Conservation (phyloP, 2,888 invertebrate genomes). For the Sinohyriopsis cumingii region DNA sequence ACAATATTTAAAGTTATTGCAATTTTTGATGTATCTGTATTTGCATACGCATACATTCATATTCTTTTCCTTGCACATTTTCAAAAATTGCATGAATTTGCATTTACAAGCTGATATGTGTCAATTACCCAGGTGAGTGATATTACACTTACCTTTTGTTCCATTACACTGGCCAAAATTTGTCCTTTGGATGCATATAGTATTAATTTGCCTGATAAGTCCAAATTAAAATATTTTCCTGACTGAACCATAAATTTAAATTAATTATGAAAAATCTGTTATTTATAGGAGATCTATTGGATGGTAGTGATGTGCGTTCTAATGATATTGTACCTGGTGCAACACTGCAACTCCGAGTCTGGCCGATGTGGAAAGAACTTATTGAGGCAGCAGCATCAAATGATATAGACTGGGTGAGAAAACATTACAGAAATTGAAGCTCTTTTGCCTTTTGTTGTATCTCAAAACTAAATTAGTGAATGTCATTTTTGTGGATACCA, state of each 20-base stretch:
- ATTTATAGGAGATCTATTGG: constrained; percentile 66
- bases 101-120: too few species aligned
- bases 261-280: too few species aligned
- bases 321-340: constrained; percentile 69
- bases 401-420: constrained; percentile 64
- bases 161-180: too few species aligned
- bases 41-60: too few species aligned
- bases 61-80: too few species aligned
- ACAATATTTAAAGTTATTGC: too few species aligned
- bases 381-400: constrained; percentile 65
- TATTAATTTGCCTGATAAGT: background rate
- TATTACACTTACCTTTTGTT: too few species aligned
- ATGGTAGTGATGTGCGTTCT: constrained; percentile 58
- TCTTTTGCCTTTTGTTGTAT: background rate
- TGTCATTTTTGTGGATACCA: background rate
- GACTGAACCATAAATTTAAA: background rate
- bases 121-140: too few species aligned
- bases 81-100: too few species aligned
- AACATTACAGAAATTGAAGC: background rate
- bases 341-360: constrained; percentile 63
- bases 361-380: constrained; percentile 68
- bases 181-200: too few species aligned
- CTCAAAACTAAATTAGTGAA: background rate
- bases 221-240: background rate
- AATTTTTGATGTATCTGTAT: too few species aligned